Evolutionary conservation across 2,113 vertebrate genomes (phyloP).

Genomic region (Phaethornis superciliosus): DNA sequence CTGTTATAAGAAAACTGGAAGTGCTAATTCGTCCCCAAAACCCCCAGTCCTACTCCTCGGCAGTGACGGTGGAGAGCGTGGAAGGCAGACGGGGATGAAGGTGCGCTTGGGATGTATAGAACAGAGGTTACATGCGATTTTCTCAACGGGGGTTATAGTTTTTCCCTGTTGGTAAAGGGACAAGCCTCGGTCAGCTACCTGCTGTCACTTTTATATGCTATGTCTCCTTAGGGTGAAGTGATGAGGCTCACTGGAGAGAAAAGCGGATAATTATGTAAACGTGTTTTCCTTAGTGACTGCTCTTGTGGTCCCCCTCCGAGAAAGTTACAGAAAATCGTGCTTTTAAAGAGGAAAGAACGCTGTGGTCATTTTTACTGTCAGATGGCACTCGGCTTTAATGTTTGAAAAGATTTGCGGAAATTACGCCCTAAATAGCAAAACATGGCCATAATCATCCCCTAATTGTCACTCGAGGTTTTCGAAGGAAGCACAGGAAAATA

Average conservation of each 20-base stretch:
- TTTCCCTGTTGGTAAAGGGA: neutral
- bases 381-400: neutral
- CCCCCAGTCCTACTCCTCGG: neutral
- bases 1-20: neutral
- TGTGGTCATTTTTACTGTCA: neutral
- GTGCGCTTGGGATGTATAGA: neutral
- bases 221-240: neutral
- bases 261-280: neutral
- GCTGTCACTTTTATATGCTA: neutral
- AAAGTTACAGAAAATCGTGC: neutral
- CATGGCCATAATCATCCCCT: neutral
- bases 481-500: neutral
- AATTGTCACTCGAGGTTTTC: neutral
- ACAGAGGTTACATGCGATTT: neutral
- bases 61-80: neutral
- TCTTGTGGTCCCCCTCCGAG: neutral
- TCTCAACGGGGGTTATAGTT: neutral
- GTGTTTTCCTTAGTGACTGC: neutral
- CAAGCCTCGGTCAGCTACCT: neutral
- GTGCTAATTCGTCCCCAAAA: neutral
- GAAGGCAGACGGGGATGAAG: neutral
- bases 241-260: neutral
- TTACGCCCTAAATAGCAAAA: neutral
- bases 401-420: neutral
- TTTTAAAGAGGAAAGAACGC: neutral